Conservation (phyloP, 53 echinoderm and acorn worm species). For the Stichopus horrens region DNA sequence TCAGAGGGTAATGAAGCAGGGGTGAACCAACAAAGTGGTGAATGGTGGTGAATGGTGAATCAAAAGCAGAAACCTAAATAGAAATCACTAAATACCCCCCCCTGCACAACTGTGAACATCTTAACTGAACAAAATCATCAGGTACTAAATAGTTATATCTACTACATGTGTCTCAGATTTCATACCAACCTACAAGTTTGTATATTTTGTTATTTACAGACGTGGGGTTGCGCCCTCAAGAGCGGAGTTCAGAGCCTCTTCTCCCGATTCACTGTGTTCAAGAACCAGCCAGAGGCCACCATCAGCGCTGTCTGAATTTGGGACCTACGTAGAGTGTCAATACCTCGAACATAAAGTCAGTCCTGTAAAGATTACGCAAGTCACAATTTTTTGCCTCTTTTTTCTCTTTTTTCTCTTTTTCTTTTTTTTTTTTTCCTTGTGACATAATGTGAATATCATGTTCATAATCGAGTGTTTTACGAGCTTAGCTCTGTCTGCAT, state of each 20-base stretch:
- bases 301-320: slow-evolving; percentile 73
- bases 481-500: slow-evolving; percentile 1
- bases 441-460: not conserved
- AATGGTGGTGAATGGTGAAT: too few species aligned
- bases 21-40: too few species aligned
- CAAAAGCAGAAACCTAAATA: too few species aligned
- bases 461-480: not conserved
- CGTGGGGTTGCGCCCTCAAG: slow-evolving; percentile 94
- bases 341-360: not conserved
- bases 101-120: too few species aligned
- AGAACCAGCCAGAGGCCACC: slow-evolving; percentile 73
- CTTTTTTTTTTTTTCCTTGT: not conserved
- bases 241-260: slow-evolving; percentile 88
- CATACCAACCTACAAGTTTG: not conserved
- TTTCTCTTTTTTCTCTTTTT: not conserved
- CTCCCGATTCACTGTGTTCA: slow-evolving; percentile 63
- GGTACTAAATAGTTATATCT: too few species aligned
- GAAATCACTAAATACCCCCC: too few species aligned
- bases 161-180: too few species aligned
- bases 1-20: too few species aligned
- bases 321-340: not conserved
- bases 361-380: slow-evolving; percentile 9
- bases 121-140: too few species aligned
- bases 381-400: not conserved
- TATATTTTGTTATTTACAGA: slow-evolving; percentile 57